Base-by-base conservation (phyloP, 2,888 invertebrate species). In the Orthosia gothica region DNA sequence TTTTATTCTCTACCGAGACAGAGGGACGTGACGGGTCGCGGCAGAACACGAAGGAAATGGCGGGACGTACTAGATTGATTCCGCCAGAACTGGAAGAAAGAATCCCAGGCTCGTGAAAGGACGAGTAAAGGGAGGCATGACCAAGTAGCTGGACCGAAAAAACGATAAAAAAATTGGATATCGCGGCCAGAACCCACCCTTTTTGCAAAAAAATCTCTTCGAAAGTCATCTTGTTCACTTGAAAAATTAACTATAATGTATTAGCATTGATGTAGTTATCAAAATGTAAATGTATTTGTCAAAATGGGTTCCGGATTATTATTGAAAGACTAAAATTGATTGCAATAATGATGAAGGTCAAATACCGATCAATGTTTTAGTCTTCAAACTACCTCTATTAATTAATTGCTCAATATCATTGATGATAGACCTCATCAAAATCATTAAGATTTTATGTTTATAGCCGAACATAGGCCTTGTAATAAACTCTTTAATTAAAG, bases 371-470 rank as follows among this genome's bases (percentile, higher is more conserved):
- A 50, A 16, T 40, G 50, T 50, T 47, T 26, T 23, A n/a, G 9
- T 47, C 18, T 54, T 16, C 15, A 47, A 52, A 61, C 26, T 47
- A 52, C 13, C 0, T 47, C 52, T 32, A 49, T 64, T 23, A 55
- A 54, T 55, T 16, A 40, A 74, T 49, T 62, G 32, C 20, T n/a
- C 49, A 49, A 23, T 58, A 40, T 47, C 9, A 52, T 74, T 74
- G 26, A 58, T 26, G 50, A 66, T 7, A 26, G 45, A 58, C 65
- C 26, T 61, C 72, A n/a, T 74, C 15, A 47, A 58, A 52, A 20
- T 65, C 45, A 65, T 58, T 65, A 58, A 58, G 26, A 15, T 58
- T 45, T 74, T 26, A 65, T 15, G 74, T 74, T 59, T 52, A 47
- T 23, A 74, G 45, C 15, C 50, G 18, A 63, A 73, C 47, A 49